phyloP scores from a whole-genome alignment of 2,113 vertebrate species.

The Chunga burmeisteri region DNA sequence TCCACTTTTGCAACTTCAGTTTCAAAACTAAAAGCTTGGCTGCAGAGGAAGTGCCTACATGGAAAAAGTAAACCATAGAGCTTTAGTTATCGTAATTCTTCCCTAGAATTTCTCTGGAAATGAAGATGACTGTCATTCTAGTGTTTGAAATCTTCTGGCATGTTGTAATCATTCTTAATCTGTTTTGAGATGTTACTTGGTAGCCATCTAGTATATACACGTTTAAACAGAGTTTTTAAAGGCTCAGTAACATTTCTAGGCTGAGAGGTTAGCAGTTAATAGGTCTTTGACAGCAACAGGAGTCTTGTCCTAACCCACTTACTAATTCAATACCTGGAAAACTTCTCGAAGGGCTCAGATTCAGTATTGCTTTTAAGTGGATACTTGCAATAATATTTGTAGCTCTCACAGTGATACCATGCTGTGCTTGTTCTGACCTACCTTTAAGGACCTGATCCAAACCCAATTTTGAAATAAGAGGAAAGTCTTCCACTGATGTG shows the following conservation, averaged over 20 bases:
- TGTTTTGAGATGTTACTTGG: neutral
- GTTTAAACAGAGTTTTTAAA: neutral
- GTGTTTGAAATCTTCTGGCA: neutral
- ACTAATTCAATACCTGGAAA: slow-evolving; percentile 16
- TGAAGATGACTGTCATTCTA: neutral
- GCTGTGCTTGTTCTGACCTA: slow-evolving; percentile 13
- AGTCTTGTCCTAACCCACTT: neutral
- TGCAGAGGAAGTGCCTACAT: neutral
- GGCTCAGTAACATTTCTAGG: neutral
- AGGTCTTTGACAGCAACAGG: neutral
- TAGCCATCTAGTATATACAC: neutral
- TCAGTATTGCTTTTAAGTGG: neutral
- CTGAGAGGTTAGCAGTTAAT: neutral
- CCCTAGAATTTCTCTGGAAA: neutral
- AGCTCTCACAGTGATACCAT: neutral
- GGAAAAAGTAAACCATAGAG: neutral
- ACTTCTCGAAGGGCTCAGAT: neutral
- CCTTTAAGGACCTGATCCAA: slow-evolving; percentile 22
- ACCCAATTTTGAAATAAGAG: slow-evolving; percentile 10
- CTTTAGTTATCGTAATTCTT: neutral
- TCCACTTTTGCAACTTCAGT: neutral
- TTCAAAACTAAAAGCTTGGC: neutral
- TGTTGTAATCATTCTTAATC: neutral
- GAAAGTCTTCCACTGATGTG: slow-evolving; percentile 38
- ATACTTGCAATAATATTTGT: slow-evolving; percentile 12